These are phyloP conservation scores for Pterois miles DNA, from an alignment of 2,797 vertebrate species.

Conservation along the genomic window DNA sequence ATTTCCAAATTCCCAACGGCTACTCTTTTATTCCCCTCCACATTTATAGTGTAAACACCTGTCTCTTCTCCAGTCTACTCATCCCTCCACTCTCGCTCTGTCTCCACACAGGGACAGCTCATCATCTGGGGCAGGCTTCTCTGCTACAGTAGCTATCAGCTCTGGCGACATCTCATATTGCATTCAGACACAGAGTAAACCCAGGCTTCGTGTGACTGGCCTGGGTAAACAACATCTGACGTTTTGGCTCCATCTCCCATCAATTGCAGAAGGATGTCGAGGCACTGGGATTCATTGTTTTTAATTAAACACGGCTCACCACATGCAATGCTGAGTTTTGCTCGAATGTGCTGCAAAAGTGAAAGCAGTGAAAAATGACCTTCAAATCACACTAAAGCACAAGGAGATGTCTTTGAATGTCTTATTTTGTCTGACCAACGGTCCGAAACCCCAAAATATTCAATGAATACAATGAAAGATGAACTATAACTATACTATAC, in stretches of 20 bases:
- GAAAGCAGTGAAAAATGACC: neutral
- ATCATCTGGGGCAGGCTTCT: slow-evolving; percentile 29
- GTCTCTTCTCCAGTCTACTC: slow-evolving; percentile 17
- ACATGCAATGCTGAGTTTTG: neutral
- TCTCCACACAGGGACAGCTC: slow-evolving; percentile 26
- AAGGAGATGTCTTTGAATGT: neutral
- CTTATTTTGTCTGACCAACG: neutral
- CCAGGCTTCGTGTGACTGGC: neutral
- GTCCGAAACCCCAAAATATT: neutral
- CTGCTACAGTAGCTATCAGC: slow-evolving; percentile 14
- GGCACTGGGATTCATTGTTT: neutral
- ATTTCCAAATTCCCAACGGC: slow-evolving; percentile 35
- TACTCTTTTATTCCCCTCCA: slow-evolving; percentile 27
- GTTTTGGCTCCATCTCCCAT: slow-evolving; percentile 22
- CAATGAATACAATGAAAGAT: neutral
- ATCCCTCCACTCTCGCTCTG: neutral
- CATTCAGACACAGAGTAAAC: slow-evolving; percentile 36
- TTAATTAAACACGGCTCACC: slow-evolving; percentile 13
- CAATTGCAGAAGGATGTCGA: neutral
- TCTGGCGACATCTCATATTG: slow-evolving; percentile 28
- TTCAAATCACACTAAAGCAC: neutral
- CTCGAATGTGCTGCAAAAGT: neutral
- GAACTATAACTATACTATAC: too few species aligned
- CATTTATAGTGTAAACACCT: slow-evolving; percentile 60
- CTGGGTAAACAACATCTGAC: slow-evolving; percentile 47